Base-by-base conservation (phyloP, 2,888 invertebrate species). In the Cryptophagus acutangulus region DNA sequence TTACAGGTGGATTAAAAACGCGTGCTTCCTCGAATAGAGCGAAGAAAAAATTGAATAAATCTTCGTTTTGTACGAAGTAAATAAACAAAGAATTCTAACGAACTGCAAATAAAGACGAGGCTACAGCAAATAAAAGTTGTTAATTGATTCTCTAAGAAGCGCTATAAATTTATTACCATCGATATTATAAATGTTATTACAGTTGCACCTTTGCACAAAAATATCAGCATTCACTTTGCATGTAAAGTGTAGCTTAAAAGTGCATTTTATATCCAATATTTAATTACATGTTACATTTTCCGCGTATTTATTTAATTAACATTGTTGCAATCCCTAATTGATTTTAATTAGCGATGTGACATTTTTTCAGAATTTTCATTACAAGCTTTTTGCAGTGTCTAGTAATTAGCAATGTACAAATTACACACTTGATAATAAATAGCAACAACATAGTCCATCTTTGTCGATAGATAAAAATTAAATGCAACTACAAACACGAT, bases 231-330 rank as follows among this genome's bases (percentile, higher is more conserved):
- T 6, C n/a, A 20, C 24, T 20, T 20, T 20, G 6, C 6, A 20
- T 20, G 24, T 20, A 20, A 20, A 20, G 6, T 20, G 24, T 6
- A 8, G 24, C 24, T 20, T 20, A n/a, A 20, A 20, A 20, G 24
- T 20, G 24, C n/a, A 8, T 20, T 20, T 8, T 20, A 8, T 20
- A 20, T 20, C 6, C 24, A 8, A 20, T 8, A n/a, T 8, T 6
- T 20, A 20, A 20, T 20, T 20, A 20, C 24, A 20, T 8, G 24
- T n/a, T 8, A n/a, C 6, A 20, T 20, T 20, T 20, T 20, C 24
- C 24, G 24, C 24, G 24, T 20, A 20, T 20, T 20, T n/a, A 20
- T 20, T 20, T 20, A 20, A 20, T 20, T 20, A 20, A 20, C 24
- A 20, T 6, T 20, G 6, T 20, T 20, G 24, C 24, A 8, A 20